Evolutionary conservation across 1,140 invertebrate genomes (phyloP).

Genomic region (Trypoxylus dichotomus): DNA sequence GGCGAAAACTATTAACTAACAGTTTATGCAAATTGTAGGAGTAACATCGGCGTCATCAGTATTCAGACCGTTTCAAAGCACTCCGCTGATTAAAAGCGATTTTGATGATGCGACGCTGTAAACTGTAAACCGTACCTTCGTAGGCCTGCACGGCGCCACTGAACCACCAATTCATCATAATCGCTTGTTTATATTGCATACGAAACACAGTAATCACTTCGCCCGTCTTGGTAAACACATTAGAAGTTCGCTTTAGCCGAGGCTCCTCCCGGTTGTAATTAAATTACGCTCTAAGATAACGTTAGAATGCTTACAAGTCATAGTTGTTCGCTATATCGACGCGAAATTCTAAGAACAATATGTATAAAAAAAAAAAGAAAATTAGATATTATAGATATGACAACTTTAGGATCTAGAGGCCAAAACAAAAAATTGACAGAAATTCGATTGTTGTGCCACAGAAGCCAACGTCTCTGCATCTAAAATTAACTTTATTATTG

Average conservation of each 20-base stretch:
- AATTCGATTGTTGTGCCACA: too few species aligned
- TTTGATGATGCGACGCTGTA: slow-evolving; percentile 27
- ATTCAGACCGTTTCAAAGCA: slow-evolving; percentile 28
- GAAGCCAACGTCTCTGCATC: too few species aligned
- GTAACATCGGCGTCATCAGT: slow-evolving; percentile 23
- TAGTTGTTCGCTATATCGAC: not conserved
- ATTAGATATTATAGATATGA: too few species aligned
- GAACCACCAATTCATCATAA: slow-evolving; percentile 30
- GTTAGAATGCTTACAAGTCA: not conserved
- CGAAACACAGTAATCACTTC: slow-evolving; percentile 20
- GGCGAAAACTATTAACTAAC: slow-evolving; percentile 24
- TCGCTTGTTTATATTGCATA: slow-evolving; percentile 33
- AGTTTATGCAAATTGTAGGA: slow-evolving; percentile 27
- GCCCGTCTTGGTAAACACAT: slow-evolving; percentile 27
- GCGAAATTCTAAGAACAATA: too few species aligned
- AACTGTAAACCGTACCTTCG: slow-evolving; percentile 10
- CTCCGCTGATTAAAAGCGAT: slow-evolving; percentile 28
- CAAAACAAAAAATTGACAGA: too few species aligned
- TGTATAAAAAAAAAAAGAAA: too few species aligned
- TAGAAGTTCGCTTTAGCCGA: not conserved
- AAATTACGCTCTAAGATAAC: not conserved
- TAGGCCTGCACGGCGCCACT: not conserved
- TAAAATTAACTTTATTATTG: too few species aligned
- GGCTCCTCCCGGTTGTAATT: not conserved
- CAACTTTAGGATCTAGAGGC: too few species aligned